phyloP scores from a whole-genome alignment of 2,113 vertebrate species.

The Hydrochoerus hydrochaeris region DNA sequence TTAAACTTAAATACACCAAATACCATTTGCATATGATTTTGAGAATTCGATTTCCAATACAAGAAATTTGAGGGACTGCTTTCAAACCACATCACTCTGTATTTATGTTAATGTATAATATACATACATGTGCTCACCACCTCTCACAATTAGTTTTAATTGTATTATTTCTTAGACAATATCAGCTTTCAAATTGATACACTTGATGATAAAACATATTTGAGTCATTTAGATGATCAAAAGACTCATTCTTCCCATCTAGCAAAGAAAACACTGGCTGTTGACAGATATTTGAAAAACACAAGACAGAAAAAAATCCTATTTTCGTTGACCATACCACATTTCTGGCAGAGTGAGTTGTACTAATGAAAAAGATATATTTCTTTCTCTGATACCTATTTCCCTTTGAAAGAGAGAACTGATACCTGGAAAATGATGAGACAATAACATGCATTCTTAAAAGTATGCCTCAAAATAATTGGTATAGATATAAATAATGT shows the following conservation, averaged over 20 bases:
- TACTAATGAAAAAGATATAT: background rate
- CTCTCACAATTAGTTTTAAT: background rate
- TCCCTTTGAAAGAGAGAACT: background rate
- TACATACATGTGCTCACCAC: background rate
- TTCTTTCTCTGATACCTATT: background rate
- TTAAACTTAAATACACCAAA: background rate
- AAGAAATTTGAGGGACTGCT: background rate
- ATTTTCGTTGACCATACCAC: background rate
- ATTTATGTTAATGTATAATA: background rate
- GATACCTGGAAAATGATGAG: background rate
- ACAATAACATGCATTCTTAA: background rate
- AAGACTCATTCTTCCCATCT: background rate
- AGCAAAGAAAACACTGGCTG: constrained; percentile 16
- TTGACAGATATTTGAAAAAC: constrained; percentile 7
- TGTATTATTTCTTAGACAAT: background rate
- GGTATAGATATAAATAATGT: background rate
- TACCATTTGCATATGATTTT: background rate
- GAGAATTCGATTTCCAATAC: background rate
- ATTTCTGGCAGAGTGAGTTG: background rate
- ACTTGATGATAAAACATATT: background rate
- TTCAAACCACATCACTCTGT: background rate
- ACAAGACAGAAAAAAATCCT: background rate
- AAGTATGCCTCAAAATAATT: background rate
- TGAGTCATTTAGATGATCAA: background rate
- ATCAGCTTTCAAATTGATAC: background rate